Evolutionary conservation across 2,888 invertebrate species (phyloP).

Genomic region (Acleris cristana): DNA sequence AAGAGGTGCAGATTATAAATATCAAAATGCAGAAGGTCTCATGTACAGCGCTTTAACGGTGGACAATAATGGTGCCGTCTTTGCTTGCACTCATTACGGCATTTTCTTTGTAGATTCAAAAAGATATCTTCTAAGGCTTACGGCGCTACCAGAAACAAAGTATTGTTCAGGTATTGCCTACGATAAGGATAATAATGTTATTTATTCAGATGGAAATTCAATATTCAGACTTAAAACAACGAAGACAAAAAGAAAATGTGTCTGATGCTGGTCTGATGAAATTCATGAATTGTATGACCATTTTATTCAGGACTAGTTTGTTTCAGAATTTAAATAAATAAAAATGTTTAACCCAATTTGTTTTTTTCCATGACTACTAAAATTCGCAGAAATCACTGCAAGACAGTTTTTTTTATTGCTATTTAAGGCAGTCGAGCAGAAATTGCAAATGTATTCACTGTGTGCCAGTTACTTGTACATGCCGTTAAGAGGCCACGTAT

Average conservation of each 20-base stretch:
- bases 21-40: background rate
- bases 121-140: background rate
- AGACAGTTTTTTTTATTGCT: no score
- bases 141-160: background rate
- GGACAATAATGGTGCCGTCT: background rate
- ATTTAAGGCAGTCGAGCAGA: no score
- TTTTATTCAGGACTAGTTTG: no score
- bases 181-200: background rate
- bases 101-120: background rate
- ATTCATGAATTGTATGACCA: no score
- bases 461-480: no score
- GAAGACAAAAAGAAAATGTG: background rate
- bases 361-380: no score
- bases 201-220: constrained; percentile 1
- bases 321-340: no score
- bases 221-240: background rate
- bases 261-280: no score
- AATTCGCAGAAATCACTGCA: no score
- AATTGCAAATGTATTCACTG: no score
- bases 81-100: background rate
- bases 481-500: no score
- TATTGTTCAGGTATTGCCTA: background rate
- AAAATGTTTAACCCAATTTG: no score
- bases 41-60: background rate
- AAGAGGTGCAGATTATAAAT: background rate